Base-by-base conservation (phyloP, 2,113 vertebrate species). In the Cervus canadensis region DNA sequence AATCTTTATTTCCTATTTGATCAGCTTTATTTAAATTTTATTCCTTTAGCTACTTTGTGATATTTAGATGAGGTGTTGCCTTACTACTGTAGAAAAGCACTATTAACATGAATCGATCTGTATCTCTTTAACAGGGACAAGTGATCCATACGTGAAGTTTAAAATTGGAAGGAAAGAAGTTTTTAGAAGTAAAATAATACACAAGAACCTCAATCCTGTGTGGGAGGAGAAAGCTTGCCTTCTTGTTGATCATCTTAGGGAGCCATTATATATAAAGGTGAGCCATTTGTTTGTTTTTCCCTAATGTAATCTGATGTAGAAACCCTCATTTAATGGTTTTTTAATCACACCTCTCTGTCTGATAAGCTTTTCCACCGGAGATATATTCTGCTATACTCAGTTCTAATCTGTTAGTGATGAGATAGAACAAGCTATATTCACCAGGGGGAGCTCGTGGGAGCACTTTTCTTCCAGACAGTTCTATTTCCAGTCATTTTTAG, bases 91-190 rank as follows among this genome's bases (percentile, higher is more conserved):
- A 19, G 36, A 79, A 90, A 92, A 7, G 21, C 1, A 7, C 71
- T 52, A 54, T 96, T 97, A 94, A 97, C 10, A 2, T 59, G 13
- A 12, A 17, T 90, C 88, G 64, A 91, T 91, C 0, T 92, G 2
- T 74, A 0, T 98, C 67, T 98, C 64, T 96, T 96, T 96, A 67
- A 95, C 97, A 99, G 99, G 99, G 59, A 99, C 99, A 56, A 99
- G 99, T 98, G 99, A 99, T 98, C 99, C 99, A 0, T 99, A 99
- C 15, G 99, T 99, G 97, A 99, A 99, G 98, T 99, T 99, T 98
- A 99, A 99, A 98, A 99, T 99, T n/a, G 99, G 99, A 98, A 99
- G 99, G 97, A 99, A 99, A 97, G 99, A 99, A 98, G 99, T 99
- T 87, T 99, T 99, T 98, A 99, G 99, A 98, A 99, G 99, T 98